These are phyloP conservation scores for Aspidapion aeneum DNA, from an alignment of 2,888 invertebrate genomes.

Conservation along the genomic window DNA sequence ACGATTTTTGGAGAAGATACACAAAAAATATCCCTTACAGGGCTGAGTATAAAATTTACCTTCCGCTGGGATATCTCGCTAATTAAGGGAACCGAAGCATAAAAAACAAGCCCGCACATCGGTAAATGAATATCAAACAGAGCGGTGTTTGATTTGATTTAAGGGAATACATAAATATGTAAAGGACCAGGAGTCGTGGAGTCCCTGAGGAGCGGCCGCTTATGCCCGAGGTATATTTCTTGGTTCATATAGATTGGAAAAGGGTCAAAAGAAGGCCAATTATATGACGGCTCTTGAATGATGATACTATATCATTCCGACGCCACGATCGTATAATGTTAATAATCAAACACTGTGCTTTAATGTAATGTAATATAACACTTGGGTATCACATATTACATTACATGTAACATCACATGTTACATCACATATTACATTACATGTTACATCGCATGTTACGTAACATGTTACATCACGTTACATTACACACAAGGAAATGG, in stretches of 20 bases:
- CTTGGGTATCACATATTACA: no score
- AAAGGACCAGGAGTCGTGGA: constrained; percentile 16
- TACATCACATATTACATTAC: no score
- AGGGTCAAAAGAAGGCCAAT: constrained; percentile 40
- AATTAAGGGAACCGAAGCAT: constrained; percentile 23
- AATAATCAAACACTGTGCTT: no score
- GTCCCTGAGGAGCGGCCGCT: background rate
- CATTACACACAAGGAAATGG: no score
- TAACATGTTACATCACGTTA: no score
- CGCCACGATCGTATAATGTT: no score
- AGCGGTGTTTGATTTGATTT: constrained; percentile 26
- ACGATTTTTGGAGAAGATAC: background rate
- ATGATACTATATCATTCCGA: no score
- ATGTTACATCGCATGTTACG: no score
- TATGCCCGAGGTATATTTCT: background rate
- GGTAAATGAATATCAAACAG: constrained; percentile 27
- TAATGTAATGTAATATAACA: no score
- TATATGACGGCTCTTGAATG: no score
- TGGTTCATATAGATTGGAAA: constrained; percentile 27
- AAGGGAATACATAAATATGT: constrained; percentile 27
- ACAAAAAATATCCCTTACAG: background rate
- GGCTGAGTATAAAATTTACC: background rate
- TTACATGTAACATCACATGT: no score
- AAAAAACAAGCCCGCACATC: constrained; percentile 17
- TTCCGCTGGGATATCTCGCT: constrained; percentile 16